Evolutionary conservation across 1,140 invertebrate species (phyloP), one percentile per base, ranked within the genome.

Genomic region (Hydropsyche tenuis): DNA sequence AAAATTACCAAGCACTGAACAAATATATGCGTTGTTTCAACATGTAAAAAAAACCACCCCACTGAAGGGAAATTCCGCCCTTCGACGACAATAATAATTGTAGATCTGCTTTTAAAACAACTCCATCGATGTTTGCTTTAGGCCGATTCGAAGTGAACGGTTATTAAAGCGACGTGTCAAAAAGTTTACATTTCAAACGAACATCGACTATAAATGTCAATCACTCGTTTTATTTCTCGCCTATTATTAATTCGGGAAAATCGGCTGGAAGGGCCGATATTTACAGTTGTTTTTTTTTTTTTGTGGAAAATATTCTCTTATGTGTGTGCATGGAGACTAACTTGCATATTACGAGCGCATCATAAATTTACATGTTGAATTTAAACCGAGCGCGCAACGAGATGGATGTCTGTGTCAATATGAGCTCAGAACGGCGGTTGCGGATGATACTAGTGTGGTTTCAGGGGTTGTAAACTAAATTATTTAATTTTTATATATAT

Each of bases 361-460:
- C 65, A 16, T 48, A 68, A 68, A 72, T 75, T 75, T 75, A 69
- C 74, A 75, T 75, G 53, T 45, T 62, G 65, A 75, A 75, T 63
- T 75, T 75, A 65, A 75, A 73, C 45, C 45, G 63, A 37, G 63
- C 25, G 1, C 20, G 56, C 69, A 42, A 20, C 68, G 16, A 43
- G 65, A 66, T 71, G 64, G 69, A 75, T 72, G 74, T 75, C 74
- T 72, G 70, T 73, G 74, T 75, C 63, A 75, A 75, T 73, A 75
- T 72, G 65, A 72, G 42, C 37, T 18, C 73, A 53, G 46, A 51
- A 62, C 27, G 42, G 37, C 22, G 42, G 18, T 46, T 51, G 46
- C 18, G 23, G 65, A 68, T 68, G 16, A 68, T 68, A 60, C 56
- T 60, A 27, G 56, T 25, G 65, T 25, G 23, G 20, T 62, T 23